Percentiles rank a stretch among this genome's conserved stretches.
phyloP scores from a whole-genome alignment of 1,140 invertebrate species.

The Berghia stephanieae region DNA sequence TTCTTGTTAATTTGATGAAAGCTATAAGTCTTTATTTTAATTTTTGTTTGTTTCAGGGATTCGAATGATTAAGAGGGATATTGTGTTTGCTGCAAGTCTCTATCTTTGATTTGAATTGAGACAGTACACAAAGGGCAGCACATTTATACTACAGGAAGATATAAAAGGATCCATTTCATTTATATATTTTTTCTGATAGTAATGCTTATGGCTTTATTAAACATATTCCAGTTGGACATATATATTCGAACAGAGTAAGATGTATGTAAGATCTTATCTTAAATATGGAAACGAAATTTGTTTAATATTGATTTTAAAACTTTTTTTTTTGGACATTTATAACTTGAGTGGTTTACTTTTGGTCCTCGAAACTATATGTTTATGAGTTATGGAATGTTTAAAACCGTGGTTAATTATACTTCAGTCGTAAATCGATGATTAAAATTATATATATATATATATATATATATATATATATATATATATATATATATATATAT shows the following conservation, averaged over 20 bases:
- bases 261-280: no score
- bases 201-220: background rate
- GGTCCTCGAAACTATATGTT: background rate
- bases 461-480: background rate
- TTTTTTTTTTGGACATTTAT: background rate
- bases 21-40: slow-evolving; percentile 25
- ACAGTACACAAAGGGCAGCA: no score
- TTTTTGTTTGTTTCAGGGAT: slow-evolving; percentile 70
- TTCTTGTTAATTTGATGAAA: no score
- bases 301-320: background rate
- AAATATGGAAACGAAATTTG: no score
- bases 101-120: slow-evolving; percentile 80
- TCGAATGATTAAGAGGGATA: slow-evolving; percentile 93
- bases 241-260: no score
- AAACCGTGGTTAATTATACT: no score
- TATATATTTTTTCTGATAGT: background rate
- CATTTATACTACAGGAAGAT: no score
- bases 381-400: no score
- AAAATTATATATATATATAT: background rate
- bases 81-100: slow-evolving; percentile 98
- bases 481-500: background rate
- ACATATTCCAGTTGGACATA: background rate
- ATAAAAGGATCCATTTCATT: background rate
- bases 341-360: background rate
- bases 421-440: no score